Percentiles rank a stretch among this genome's conserved stretches.
These are phyloP conservation scores for Lepidocyrtoides sp. DNA, from an alignment of 2,888 invertebrate genomes.

Conservation along the genomic window DNA sequence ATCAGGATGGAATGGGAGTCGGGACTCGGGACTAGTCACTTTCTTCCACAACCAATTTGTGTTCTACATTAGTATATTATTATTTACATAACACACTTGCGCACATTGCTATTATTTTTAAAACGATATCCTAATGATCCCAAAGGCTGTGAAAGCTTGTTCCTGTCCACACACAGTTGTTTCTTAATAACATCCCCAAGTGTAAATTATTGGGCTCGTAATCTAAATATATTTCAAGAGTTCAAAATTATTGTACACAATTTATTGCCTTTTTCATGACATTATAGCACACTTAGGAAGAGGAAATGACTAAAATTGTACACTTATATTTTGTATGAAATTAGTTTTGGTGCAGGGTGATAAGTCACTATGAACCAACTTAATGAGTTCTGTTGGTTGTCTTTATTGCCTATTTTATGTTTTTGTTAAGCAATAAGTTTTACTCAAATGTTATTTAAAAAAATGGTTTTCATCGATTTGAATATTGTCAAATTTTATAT, in stretches of 20 bases:
- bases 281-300: background rate
- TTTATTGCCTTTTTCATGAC: background rate
- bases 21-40: too few species aligned
- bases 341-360: background rate
- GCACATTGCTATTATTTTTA: too few species aligned
- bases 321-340: background rate
- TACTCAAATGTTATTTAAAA: too few species aligned
- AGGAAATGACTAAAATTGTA: constrained; percentile 5
- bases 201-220: background rate
- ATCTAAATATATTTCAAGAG: background rate
- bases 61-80: too few species aligned
- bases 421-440: too few species aligned
- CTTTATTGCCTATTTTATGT: background rate
- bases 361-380: background rate
- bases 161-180: background rate
- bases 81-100: too few species aligned
- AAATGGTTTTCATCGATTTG: too few species aligned
- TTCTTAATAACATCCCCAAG: background rate
- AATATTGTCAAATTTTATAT: too few species aligned
- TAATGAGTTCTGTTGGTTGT: background rate
- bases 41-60: too few species aligned
- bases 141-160: too few species aligned
- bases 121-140: too few species aligned
- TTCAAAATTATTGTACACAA: background rate
- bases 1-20: too few species aligned